Evolutionary conservation across 2,888 invertebrate species (phyloP).

Genomic region (Homarus gammarus): DNA sequence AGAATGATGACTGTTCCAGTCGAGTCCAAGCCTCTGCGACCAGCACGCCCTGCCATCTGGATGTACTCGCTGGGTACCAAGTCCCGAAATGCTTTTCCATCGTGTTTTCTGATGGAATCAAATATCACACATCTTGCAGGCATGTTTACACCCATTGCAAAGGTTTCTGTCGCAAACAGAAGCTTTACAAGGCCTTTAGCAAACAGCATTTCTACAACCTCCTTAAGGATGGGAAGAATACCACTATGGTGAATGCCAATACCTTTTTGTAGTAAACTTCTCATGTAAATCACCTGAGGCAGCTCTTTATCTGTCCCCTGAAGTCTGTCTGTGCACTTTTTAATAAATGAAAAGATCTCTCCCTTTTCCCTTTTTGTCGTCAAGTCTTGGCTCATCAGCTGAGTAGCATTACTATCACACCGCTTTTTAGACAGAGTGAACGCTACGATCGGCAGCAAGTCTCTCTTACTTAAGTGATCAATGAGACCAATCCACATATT

Average conservation of each 20-base stretch:
- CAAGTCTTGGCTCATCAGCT: slow-evolving; percentile 84
- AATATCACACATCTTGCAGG: slow-evolving; percentile 98
- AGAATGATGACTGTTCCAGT: slow-evolving; percentile 95
- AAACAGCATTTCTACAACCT: slow-evolving; percentile 98
- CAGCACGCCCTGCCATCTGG: slow-evolving; percentile 99
- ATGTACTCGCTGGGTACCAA: slow-evolving; percentile 96
- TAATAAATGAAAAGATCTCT: slow-evolving; percentile 91
- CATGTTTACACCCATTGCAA: slow-evolving; percentile 99
- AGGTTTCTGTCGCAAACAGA: slow-evolving; percentile 99
- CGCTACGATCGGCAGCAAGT: slow-evolving; percentile 94
- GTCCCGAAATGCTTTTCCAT: slow-evolving; percentile 88
- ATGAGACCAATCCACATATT: slow-evolving; percentile 90
- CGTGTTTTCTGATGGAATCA: slow-evolving; percentile 93
- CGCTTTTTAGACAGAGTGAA: slow-evolving; percentile 94
- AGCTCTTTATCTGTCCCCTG: slow-evolving; percentile 92
- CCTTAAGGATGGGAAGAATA: slow-evolving; percentile 98
- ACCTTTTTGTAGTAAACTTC: slow-evolving; percentile 87
- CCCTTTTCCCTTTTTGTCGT: slow-evolving; percentile 91
- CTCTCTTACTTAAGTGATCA: slow-evolving; percentile 88
- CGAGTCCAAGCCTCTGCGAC: slow-evolving; percentile 93
- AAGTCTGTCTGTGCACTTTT: slow-evolving; percentile 88
- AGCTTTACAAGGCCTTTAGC: slow-evolving; percentile 95
- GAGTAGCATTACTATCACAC: slow-evolving; percentile 86
- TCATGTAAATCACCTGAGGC: slow-evolving; percentile 87
- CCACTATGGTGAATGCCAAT: slow-evolving; percentile 99